These are phyloP conservation scores for Ptilorrhoa leucosticta DNA, from an alignment of 2,113 vertebrate species.

Conservation along the genomic window DNA sequence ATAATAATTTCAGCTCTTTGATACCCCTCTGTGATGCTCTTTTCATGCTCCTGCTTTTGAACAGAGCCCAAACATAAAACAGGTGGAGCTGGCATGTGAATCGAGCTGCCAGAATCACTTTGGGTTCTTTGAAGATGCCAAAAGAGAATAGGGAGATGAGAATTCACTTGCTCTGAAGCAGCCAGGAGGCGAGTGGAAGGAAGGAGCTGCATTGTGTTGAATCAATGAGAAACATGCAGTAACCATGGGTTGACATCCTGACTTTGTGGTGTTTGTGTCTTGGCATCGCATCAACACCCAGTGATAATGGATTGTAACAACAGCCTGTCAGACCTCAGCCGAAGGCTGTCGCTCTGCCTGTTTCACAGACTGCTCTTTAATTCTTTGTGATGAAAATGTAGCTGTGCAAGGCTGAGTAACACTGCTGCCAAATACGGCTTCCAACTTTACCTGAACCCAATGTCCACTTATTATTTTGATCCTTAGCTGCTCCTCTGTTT, in stretches of 20 bases:
- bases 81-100: slow-evolving; percentile 20
- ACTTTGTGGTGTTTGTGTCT: slow-evolving; percentile 40
- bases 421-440: not conserved
- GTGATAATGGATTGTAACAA: not conserved
- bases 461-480: not conserved
- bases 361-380: not conserved
- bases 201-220: slow-evolving; percentile 9
- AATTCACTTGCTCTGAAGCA: not conserved
- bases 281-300: not conserved
- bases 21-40: not conserved
- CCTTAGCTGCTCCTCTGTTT: not conserved
- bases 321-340: slow-evolving; percentile 9
- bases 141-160: not conserved
- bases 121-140: not conserved
- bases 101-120: not conserved
- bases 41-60: slow-evolving; percentile 3
- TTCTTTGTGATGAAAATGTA: not conserved
- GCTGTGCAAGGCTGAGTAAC: not conserved
- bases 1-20: not conserved
- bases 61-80: not conserved
- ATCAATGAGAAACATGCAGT: not conserved
- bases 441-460: not conserved
- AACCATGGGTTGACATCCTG: slow-evolving; percentile 1
- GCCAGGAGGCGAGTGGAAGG: not conserved
- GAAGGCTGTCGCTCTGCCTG: not conserved